Conservation (phyloP, 2,797 vertebrate genomes). For the Enteromius afrohamiltoni region DNA sequence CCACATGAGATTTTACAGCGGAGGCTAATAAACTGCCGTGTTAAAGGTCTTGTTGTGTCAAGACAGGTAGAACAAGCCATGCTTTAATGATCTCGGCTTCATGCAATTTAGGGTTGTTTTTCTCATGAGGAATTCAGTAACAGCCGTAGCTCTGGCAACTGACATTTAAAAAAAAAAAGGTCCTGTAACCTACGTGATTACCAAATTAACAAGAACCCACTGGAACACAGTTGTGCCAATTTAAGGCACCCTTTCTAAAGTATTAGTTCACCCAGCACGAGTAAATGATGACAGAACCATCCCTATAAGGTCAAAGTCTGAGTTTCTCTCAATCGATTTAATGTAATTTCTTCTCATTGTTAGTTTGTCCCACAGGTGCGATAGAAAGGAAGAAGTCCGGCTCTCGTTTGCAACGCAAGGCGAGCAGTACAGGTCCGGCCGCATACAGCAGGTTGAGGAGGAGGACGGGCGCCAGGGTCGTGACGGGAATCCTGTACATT, state of each 20-base stretch:
- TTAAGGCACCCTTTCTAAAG: background rate
- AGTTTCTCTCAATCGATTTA: background rate
- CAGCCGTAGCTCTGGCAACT: constrained; percentile 9
- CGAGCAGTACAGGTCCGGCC: constrained; percentile 79
- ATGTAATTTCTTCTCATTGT: constrained; percentile 75
- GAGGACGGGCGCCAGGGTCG: constrained; percentile 76
- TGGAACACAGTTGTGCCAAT: background rate
- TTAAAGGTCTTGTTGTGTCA: constrained; percentile 19
- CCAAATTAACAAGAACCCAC: background rate
- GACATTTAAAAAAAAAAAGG: background rate
- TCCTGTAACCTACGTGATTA: background rate
- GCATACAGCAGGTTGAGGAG: constrained; percentile 80
- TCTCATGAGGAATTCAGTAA: background rate
- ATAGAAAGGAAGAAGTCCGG: constrained; percentile 81
- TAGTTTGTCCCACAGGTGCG: constrained; percentile 52
- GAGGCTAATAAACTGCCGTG: constrained; percentile 15
- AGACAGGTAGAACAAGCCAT: background rate
- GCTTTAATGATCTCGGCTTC: constrained; percentile 28
- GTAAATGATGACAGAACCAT: background rate
- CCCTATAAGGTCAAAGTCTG: background rate
- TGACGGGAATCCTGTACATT: constrained; percentile 83
- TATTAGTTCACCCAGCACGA: background rate
- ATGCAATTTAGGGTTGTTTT: constrained; percentile 4
- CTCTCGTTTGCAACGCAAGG: constrained; percentile 76
- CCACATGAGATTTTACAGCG: background rate